phyloP scores from a whole-genome alignment of 2,113 vertebrate species.

The Clarias macrocephalus region DNA sequence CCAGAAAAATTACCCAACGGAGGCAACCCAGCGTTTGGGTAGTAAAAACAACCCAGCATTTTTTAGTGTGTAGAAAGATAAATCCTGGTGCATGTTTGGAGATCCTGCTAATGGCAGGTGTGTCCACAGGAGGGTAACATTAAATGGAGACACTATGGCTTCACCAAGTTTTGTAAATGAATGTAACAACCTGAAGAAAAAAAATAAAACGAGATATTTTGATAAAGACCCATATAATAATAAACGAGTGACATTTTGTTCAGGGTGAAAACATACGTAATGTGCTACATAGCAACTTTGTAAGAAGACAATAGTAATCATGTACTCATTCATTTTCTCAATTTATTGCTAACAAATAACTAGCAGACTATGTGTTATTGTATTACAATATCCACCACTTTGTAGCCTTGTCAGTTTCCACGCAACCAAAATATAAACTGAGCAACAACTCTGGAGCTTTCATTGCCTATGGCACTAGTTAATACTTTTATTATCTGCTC shows the following conservation, averaged over 20 bases:
- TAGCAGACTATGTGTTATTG: neutral
- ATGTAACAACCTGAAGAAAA: neutral
- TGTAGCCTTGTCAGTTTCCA: neutral
- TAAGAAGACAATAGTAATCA: neutral
- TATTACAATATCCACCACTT: neutral
- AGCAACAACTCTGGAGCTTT: neutral
- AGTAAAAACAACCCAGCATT: too few species aligned
- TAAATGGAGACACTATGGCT: neutral
- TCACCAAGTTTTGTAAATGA: neutral
- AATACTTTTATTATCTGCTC: neutral
- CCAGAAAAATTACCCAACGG: too few species aligned
- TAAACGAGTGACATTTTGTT: neutral
- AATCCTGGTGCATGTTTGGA: neutral
- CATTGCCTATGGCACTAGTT: neutral
- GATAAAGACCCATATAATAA: neutral
- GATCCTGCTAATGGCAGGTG: neutral
- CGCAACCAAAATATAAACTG: neutral
- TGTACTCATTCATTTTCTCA: neutral
- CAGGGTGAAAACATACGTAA: neutral
- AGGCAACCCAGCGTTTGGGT: too few species aligned
- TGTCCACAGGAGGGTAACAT: neutral
- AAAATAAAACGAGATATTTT: neutral
- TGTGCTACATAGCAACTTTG: neutral
- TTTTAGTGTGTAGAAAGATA: neutral
- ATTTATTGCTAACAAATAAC: neutral